Conservation (phyloP, 2,797 vertebrate species). For the Alca torda region DNA sequence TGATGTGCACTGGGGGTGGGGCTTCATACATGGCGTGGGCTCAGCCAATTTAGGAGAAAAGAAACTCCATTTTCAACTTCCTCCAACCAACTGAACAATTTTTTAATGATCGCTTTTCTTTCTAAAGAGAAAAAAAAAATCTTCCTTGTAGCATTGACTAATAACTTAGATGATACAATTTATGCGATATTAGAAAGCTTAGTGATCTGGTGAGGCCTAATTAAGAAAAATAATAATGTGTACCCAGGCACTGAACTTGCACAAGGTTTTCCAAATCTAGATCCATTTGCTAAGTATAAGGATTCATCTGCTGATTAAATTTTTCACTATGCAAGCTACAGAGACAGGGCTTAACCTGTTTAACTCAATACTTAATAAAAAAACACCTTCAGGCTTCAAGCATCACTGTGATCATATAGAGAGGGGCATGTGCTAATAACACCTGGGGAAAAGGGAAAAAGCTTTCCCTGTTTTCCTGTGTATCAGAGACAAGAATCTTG, state of each 20-base stretch:
- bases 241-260: slow-evolving; percentile 24
- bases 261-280: slow-evolving; percentile 30
- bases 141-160: not conserved
- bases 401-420: not conserved
- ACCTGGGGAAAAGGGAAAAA: not conserved
- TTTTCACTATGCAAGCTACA: slow-evolving; percentile 1
- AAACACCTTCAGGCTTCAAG: not conserved
- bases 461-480: not conserved
- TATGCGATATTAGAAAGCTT: slow-evolving; percentile 30
- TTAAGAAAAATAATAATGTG: slow-evolving; percentile 51
- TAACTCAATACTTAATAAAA: slow-evolving; percentile 11
- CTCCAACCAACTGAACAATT: not conserved
- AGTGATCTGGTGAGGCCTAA: slow-evolving; percentile 32
- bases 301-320: slow-evolving; percentile 30
- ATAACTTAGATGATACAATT: slow-evolving; percentile 11
- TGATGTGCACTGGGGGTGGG: not conserved
- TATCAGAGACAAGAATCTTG: not conserved
- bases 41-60: not conserved
- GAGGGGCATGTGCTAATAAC: not conserved
- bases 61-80: not conserved
- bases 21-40: not conserved
- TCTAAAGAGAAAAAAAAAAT: not conserved
- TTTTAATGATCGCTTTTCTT: not conserved
- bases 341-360: not conserved
- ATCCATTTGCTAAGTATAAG: slow-evolving; percentile 20